These are phyloP conservation scores for Sander lucioperca DNA, from an alignment of 2,113 vertebrate genomes.

Conservation along the genomic window DNA sequence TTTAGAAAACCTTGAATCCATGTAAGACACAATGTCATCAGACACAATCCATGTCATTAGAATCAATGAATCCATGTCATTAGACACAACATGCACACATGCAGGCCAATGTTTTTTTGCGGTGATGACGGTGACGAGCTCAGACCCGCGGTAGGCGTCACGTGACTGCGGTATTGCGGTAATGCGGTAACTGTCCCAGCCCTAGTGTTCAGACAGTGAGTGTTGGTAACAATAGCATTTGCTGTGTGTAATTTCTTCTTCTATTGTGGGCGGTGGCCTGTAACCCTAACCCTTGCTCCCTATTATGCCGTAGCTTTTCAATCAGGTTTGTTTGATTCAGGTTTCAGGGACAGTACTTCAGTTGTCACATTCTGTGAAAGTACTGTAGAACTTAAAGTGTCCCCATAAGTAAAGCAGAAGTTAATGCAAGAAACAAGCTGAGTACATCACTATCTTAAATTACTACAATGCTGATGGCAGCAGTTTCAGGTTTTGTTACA, in stretches of 20 bases:
- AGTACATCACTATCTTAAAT: background rate
- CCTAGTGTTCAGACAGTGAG: background rate
- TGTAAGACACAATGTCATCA: too few relatives aligned
- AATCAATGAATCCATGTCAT: too few relatives aligned
- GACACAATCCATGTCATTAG: too few relatives aligned
- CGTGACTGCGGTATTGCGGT: too few relatives aligned
- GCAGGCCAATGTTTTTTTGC: too few relatives aligned
- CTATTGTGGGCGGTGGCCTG: constrained; percentile 26
- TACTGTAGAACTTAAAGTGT: background rate
- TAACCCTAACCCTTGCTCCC: constrained; percentile 39
- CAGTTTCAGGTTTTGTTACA: background rate
- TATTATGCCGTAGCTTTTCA: constrained; percentile 8
- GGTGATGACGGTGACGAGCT: too few relatives aligned
- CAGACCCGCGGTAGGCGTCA: too few relatives aligned
- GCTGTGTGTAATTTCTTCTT: constrained; percentile 23
- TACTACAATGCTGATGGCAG: background rate
- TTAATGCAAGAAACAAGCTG: background rate
- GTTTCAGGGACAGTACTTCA: constrained; percentile 24
- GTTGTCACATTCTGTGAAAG: background rate
- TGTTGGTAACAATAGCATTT: constrained; percentile 22
- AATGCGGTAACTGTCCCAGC: too few relatives aligned
- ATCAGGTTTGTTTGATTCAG: constrained; percentile 38
- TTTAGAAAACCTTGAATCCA: too few relatives aligned
- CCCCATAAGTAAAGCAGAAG: background rate
- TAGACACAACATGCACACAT: too few relatives aligned